Conservation (phyloP, 2,797 vertebrate species). For the Steatocranus sp. region DNA sequence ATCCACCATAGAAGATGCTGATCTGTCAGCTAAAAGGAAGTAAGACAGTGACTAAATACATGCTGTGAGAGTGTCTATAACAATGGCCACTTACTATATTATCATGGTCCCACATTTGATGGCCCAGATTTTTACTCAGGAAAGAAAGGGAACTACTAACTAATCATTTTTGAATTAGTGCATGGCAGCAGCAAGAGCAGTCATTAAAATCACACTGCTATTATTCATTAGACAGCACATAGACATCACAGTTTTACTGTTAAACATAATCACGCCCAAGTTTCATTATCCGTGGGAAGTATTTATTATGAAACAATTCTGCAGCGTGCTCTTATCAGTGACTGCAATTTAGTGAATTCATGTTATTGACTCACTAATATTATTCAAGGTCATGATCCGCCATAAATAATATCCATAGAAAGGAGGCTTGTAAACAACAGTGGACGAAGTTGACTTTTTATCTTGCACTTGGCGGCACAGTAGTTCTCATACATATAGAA, state of each 20-base stretch:
- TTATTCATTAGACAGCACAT: slow-evolving; percentile 55
- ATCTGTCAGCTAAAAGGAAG: background rate
- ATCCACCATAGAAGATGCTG: background rate
- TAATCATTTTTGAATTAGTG: slow-evolving; percentile 54
- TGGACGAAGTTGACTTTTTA: slow-evolving; percentile 44
- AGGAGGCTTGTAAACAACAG: slow-evolving; percentile 54
- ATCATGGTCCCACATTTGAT: slow-evolving; percentile 8
- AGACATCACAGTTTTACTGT: slow-evolving; percentile 49
- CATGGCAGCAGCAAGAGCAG: slow-evolving; percentile 34
- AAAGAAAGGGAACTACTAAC: slow-evolving; percentile 33
- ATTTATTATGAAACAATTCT: slow-evolving; percentile 50
- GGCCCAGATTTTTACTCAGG: slow-evolving; percentile 7
- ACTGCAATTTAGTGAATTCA: slow-evolving; percentile 38
- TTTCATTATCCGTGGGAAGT: slow-evolving; percentile 53
- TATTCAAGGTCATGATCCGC: slow-evolving; percentile 55
- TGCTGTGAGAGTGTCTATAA: background rate
- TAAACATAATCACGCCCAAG: slow-evolving; percentile 43
- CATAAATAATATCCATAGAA: slow-evolving; percentile 60
- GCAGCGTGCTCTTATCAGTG: slow-evolving; percentile 47
- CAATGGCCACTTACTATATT: background rate
- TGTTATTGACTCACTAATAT: slow-evolving; percentile 61
- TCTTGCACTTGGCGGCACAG: slow-evolving; percentile 25
- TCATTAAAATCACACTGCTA: slow-evolving; percentile 52
- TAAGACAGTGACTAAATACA: background rate
- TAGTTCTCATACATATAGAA: slow-evolving; percentile 44